Evolutionary conservation across 2,797 vertebrate genomes (phyloP), one percentile per base, ranked within the genome.

Genomic region (Malurus splendens): DNA sequence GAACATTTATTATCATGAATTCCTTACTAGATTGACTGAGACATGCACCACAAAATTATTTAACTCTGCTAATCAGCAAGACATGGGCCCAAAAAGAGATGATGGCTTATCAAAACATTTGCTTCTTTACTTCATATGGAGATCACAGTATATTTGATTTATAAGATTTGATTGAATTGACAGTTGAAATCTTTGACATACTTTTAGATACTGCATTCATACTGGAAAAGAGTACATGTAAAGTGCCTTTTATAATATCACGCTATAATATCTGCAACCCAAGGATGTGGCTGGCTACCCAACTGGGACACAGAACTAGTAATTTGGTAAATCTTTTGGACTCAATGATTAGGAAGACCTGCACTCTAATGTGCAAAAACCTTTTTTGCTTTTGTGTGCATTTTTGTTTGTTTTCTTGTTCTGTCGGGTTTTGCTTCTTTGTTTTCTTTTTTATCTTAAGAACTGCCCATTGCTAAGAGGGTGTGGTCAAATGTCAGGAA

Each of bases 341-440:
- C 20, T 55, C 12, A 47, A 4, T 1, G 1, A n/a, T n/a, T n/a
- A 84, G 27, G 27, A 59, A 82, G 41, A 33, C 5, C 6, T 38
- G 10, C 7, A 38, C 11, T 64, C 19, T 18, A 32, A 52, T 4
- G 2, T 36, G 41, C 27, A 78, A 60, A 33, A 62, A 10, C 3
- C 0, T 3, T 62, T 48, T 57, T 33, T 45, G 6, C 6, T 19
- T 38, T 18, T 27, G 6, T 23, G 14, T 9, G 14, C 3, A 3
- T 55, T 62, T 55, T 64, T 56, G 36, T 14, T 50, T 47, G 9
- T 19, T 52, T 48, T 10, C 33, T 33, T 59, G 23, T 44, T 44
- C 44, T 19, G 39, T 39, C 11, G 17, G 3, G 23, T 33, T 65
- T 68, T 36, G 11, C 3, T 50, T 57, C 45, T 42, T 50, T 33